Conservation (phyloP, 2,113 vertebrate species). For the Charina bottae region DNA sequence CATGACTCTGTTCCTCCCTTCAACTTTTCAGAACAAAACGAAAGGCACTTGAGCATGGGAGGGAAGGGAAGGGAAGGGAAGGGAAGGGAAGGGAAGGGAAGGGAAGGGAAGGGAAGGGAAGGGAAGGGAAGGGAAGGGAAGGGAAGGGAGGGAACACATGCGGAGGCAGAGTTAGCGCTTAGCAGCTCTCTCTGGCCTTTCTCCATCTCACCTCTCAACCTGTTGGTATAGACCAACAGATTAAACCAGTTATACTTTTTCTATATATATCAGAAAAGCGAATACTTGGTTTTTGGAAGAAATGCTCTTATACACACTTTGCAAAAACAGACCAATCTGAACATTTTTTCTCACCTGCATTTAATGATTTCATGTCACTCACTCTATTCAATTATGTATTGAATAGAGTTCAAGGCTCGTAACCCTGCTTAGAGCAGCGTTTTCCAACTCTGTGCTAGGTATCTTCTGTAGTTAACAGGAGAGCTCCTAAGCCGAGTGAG, state of each 20-base stretch:
- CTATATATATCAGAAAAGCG: background rate
- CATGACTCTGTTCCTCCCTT: background rate
- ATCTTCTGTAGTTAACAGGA: background rate
- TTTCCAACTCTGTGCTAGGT: background rate
- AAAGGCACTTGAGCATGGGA: background rate
- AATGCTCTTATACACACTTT: background rate
- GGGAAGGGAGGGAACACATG: background rate
- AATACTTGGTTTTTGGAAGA: background rate
- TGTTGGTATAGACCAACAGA: background rate
- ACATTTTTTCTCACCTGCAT: background rate
- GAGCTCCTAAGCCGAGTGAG: too few relatives aligned
- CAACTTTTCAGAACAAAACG: background rate
- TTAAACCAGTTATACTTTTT: background rate
- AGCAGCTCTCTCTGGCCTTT: too few relatives aligned
- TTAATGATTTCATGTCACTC: background rate
- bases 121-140: background rate
- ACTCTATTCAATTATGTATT: background rate
- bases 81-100: background rate
- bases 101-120: background rate
- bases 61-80: background rate
- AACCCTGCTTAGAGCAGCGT: background rate
- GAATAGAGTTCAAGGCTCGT: background rate
- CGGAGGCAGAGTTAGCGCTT: background rate
- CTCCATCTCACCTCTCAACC: background rate
- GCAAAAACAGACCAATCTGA: background rate